phyloP scores from a whole-genome alignment of 2,888 invertebrate genomes.

The Drosophila monieri region DNA sequence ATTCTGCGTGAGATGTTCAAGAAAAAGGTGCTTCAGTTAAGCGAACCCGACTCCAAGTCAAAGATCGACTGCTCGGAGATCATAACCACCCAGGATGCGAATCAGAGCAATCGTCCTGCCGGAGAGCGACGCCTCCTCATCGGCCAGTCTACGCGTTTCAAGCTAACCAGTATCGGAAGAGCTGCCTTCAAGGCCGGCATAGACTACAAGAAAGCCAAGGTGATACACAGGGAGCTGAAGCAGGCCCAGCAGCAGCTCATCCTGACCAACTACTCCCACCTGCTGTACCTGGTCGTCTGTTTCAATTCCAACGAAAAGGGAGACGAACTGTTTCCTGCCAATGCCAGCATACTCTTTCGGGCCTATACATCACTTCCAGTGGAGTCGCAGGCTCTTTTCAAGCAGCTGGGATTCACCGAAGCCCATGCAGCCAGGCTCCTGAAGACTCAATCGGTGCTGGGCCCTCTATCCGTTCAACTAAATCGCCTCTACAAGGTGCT shows the following conservation, averaged over 20 bases:
- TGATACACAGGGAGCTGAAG: constrained; percentile 90
- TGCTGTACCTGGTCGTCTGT: constrained; percentile 90
- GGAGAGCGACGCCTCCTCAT: constrained; percentile 75
- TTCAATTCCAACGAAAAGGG: constrained; percentile 83
- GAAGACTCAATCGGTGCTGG: constrained; percentile 88
- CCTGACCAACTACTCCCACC: constrained; percentile 91
- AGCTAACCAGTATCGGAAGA: constrained; percentile 88
- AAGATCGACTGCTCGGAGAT: constrained; percentile 68
- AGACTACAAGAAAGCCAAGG: constrained; percentile 88
- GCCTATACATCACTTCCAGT: constrained; percentile 87
- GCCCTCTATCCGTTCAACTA: constrained; percentile 83
- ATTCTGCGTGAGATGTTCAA: constrained; percentile 83
- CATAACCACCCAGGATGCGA: constrained; percentile 79
- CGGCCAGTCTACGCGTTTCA: constrained; percentile 84
- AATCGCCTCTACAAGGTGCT: constrained; percentile 93
- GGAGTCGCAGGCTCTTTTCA: constrained; percentile 89
- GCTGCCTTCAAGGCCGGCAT: constrained; percentile 95
- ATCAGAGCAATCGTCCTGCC: constrained; percentile 42
- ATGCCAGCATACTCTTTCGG: constrained; percentile 78
- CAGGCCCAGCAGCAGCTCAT: constrained; percentile 90
- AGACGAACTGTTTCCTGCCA: constrained; percentile 88
- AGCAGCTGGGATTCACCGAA: constrained; percentile 91
- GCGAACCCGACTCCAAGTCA: constrained; percentile 35
- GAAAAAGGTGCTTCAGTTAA: constrained; percentile 79
- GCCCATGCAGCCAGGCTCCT: constrained; percentile 88